Conservation (phyloP, 2,113 vertebrate genomes). For the Nothocercus nigrocapillus region DNA sequence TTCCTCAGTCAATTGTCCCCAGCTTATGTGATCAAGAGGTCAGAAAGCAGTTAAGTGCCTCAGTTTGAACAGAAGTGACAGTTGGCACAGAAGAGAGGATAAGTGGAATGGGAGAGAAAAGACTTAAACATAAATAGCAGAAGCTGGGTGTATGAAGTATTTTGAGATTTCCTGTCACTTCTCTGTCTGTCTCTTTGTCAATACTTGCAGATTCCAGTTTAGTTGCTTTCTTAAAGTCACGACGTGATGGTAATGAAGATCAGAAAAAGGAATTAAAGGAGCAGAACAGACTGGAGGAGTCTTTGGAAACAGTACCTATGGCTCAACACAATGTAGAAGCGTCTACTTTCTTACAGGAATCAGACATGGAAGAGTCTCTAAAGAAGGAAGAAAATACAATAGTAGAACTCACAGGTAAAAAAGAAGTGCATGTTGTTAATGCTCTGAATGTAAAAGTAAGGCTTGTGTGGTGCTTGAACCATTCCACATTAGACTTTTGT, state of each 20-base stretch:
- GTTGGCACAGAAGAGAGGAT: background rate
- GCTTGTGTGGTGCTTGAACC: background rate
- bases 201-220: slow-evolving; percentile 85
- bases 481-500: background rate
- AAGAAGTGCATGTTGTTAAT: background rate
- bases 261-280: slow-evolving; percentile 57
- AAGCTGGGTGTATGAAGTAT: background rate
- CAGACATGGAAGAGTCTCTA: slow-evolving; percentile 54
- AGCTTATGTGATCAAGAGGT: background rate
- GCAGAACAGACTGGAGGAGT: slow-evolving; percentile 8
- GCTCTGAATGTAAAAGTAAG: background rate
- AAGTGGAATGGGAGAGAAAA: background rate
- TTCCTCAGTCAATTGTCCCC: background rate
- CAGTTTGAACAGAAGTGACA: background rate
- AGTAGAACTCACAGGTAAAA: slow-evolving; percentile 76
- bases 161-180: slow-evolving; percentile 24
- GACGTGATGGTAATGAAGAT: slow-evolving; percentile 15
- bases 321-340: background rate
- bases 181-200: slow-evolving; percentile 50
- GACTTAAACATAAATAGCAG: slow-evolving; percentile 5
- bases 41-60: background rate
- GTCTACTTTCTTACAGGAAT: background rate
- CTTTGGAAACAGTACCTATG: background rate
- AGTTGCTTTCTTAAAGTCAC: slow-evolving; percentile 89
- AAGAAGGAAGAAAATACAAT: background rate